Conservation (phyloP, 2,888 invertebrate species). For the Amphipoea lucens region DNA sequence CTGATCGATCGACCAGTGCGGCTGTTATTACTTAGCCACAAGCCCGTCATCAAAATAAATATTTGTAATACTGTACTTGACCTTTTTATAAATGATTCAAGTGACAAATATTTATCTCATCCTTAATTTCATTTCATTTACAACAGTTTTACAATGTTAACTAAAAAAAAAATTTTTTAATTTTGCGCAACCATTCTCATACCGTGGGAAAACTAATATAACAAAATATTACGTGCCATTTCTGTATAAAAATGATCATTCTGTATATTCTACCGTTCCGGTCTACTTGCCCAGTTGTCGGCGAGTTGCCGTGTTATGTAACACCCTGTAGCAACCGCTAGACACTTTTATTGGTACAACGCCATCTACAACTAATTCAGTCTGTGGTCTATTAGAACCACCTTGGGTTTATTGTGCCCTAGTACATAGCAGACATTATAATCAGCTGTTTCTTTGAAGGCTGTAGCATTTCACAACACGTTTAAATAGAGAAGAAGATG, state of each 20-base stretch:
- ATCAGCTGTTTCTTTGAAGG: constrained; percentile 52
- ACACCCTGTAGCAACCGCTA: constrained; percentile 83
- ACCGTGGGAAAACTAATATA: constrained; percentile 26
- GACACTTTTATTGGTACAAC: constrained; percentile 73
- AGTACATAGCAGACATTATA: constrained; percentile 40
- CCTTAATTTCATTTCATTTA: background rate
- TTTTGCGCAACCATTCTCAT: background rate
- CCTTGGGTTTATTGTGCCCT: constrained; percentile 50
- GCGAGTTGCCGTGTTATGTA: constrained; percentile 80
- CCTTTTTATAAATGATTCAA: background rate
- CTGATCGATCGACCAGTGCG: no score
- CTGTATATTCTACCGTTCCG: constrained; percentile 83
- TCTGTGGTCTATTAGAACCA: constrained; percentile 41
- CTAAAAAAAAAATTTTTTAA: background rate
- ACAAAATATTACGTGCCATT: constrained; percentile 30
- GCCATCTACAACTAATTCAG: constrained; percentile 66
- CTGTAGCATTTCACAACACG: background rate
- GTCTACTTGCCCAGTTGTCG: constrained; percentile 84
- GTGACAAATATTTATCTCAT: background rate
- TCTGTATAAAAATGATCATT: constrained; percentile 65
- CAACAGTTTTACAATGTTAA: background rate
- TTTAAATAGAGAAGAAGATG: background rate
- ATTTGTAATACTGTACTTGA: background rate
- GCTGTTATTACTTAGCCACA: no score
- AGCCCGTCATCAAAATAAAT: no score